Evolutionary conservation across 1,140 invertebrate genomes (phyloP), one percentile per base, ranked within the genome.

Genomic region (Sitophilus oryzae): DNA sequence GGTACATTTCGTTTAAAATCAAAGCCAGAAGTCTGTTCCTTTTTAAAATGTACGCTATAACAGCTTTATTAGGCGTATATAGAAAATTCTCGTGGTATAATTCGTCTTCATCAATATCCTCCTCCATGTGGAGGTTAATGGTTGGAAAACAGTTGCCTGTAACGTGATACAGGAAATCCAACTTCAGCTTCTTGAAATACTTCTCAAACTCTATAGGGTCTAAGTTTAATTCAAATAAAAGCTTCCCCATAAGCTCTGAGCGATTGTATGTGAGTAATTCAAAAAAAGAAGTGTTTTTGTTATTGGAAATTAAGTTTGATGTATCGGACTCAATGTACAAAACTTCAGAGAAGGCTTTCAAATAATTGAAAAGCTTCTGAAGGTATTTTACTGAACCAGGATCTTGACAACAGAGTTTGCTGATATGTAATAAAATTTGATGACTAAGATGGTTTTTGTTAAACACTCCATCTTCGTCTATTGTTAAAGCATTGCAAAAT

Each of bases 121-220:
- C 58, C 46, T 66, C 55, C 0, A 57, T 19, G 20, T 65, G 58
- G 10, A 70, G 18, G 42, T 66, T 65, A 30, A 81, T 62, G 43
- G 73, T 75, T 0, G 79, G 78, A 52, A 78, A 81, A 45, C 74
- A 78, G 59, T 77, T 80, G 1, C 74, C 62, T 5, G 78, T 73
- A 11, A 82, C 76, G 15, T 77, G 77, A 59, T 82, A 76, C 1
- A 81, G 71, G 35, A 82, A 71, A 71, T 82, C 81, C 16, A 82
- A 66, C 65, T 79, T 77, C 2, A 82, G 62, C 35, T 74, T 76
- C 2, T 66, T 58, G 10, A 80, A 78, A 56, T 78, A 70, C 0
- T 62, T 47, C 61, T 82, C 81, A 35, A 82, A 77, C 42, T 78
- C 73, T 11, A 72, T 56, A 1, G 78, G 78, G 14, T 79, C 75